Base-by-base conservation (phyloP, 2,888 invertebrate genomes). In the Dioctria linearis region DNA sequence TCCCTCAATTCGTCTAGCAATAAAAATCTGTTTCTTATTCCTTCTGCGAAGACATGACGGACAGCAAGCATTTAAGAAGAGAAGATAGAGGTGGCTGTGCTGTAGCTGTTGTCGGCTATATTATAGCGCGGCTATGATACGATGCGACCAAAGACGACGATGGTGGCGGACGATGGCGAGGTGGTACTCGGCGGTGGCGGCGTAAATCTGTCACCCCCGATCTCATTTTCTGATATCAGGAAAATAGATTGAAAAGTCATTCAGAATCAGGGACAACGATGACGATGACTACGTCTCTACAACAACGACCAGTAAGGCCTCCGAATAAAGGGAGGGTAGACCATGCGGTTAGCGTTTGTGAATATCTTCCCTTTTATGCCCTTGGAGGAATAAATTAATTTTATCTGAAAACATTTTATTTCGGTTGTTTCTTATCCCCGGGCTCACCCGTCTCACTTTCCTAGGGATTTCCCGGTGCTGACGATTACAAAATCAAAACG, bases 161-260 rank as follows among this genome's bases (percentile, higher is more conserved):
- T 51, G 51, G 2, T 51, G 8, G 11, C 8, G 11, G 51, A 2
- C 8, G 2, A 11, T 51, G 11, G 51, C 51, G 51, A 25, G 25
- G 25, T 25, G 25, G 25, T 25, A 25, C 25, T 25, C 46, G 46
- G 6, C 67, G 8, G 43, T 5, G 46, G 39, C 71, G 51, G 51
- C 63, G 63, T 78, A 78, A 78, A 78, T 78, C 61, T 78, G 63
- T 65, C 76, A 51, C 76, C 59, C 59, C 63, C 71, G 76, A 78
- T 78, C 61, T 78, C 76, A 78, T 78, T 78, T 78, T 78, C 76
- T 63, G 63, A 78, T 63, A 65, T 37, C 59, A 51, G 54, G 71
- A 39, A 54, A 71, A 71, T 71, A 54, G 71, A 67, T 67, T 71
- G 71, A 71, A 67, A 67, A 67, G 67, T 67, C 67, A 67, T 67